phyloP scores from a whole-genome alignment of 2,888 invertebrate species.

The Quadroppia sp. region DNA sequence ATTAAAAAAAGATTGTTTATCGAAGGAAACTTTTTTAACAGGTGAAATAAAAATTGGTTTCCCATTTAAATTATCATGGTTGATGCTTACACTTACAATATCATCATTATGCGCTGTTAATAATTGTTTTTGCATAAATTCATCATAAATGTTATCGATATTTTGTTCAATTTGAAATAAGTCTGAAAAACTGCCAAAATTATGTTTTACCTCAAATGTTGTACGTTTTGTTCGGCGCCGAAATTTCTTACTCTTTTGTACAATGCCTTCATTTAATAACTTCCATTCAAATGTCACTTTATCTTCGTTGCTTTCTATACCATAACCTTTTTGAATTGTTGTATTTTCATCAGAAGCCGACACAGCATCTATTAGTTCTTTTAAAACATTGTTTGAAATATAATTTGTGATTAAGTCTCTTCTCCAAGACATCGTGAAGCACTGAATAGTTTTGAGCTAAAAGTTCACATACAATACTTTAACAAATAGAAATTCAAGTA shows the following conservation, averaged over 20 bases:
- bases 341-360: too few species aligned
- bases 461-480: too few species aligned
- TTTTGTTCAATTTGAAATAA: not conserved
- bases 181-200: not conserved
- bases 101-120: not conserved
- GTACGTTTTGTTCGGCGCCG: not conserved
- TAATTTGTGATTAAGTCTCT: too few species aligned
- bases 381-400: too few species aligned
- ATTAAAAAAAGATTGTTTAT: not conserved
- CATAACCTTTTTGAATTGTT: too few species aligned
- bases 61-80: not conserved
- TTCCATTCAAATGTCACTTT: slow-evolving; percentile 2
- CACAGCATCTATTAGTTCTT: too few species aligned
- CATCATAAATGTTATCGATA: not conserved
- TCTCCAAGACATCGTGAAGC: too few species aligned
- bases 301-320: too few species aligned
- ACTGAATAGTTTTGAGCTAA: too few species aligned
- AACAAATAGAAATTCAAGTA: too few species aligned
- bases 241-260: not conserved
- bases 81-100: not conserved
- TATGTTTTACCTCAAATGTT: not conserved
- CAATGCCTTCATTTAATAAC: not conserved
- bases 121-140: not conserved
- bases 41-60: not conserved
- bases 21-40: too few species aligned